These are phyloP conservation scores for Nasonia vitripennis DNA, from an alignment of 1,140 invertebrate genomes.

Conservation along the genomic window DNA sequence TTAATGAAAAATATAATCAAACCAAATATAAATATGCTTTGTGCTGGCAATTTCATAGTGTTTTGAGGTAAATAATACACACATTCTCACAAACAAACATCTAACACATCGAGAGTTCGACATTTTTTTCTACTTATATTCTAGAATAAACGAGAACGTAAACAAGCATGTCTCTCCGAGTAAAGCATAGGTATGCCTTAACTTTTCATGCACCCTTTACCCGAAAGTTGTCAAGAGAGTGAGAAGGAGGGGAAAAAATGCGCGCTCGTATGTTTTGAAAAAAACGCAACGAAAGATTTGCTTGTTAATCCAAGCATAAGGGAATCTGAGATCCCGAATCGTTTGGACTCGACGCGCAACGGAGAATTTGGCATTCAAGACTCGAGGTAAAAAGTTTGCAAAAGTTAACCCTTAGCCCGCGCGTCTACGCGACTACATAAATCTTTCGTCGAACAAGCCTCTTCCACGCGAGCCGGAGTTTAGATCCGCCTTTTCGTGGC, in stretches of 20 bases:
- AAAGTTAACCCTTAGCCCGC: constrained; percentile 58
- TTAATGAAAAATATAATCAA: too few species aligned
- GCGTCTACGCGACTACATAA: constrained; percentile 53
- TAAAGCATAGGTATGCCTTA: background rate
- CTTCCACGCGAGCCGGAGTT: constrained; percentile 42
- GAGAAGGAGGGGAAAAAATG: background rate
- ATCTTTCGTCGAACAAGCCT: constrained; percentile 57
- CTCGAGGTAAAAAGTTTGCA: constrained; percentile 50
- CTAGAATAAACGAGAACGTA: background rate
- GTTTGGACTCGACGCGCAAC: constrained; percentile 15
- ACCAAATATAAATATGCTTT: too few species aligned
- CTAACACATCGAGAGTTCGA: background rate
- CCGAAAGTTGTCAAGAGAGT: background rate
- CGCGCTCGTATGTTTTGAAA: background rate
- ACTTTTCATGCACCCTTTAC: background rate
- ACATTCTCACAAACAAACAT: background rate
- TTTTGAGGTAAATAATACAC: background rate
- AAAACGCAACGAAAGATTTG: background rate
- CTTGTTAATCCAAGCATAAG: constrained; percentile 39
- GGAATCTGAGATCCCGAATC: constrained; percentile 31
- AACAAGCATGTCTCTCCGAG: background rate
- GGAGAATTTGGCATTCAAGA: constrained; percentile 41
- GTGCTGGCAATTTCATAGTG: too few species aligned
- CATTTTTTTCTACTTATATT: too few species aligned
- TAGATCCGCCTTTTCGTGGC: constrained; percentile 33